phyloP scores from a whole-genome alignment of 2,113 vertebrate genomes.

The Rhinogobius similis region DNA sequence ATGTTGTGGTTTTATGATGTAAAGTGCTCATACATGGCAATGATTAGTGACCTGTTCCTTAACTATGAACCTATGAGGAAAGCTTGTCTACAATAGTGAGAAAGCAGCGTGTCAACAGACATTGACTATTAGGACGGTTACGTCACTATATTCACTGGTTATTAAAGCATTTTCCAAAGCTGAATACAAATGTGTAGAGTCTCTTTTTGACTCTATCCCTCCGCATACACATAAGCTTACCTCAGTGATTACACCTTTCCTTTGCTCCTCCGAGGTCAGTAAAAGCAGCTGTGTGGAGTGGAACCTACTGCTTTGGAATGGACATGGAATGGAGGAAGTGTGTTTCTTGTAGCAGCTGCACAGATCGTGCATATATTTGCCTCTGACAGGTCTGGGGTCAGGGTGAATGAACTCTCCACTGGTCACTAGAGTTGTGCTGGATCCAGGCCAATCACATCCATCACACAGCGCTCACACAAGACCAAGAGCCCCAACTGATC shows the following conservation, averaged over 20 bases:
- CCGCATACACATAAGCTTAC: neutral
- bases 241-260: neutral
- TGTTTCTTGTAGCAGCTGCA: neutral
- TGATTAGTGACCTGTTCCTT: too few relatives aligned
- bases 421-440: conserved; percentile 29
- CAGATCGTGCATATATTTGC: neutral
- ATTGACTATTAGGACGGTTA: too few relatives aligned
- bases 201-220: too few relatives aligned
- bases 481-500: neutral
- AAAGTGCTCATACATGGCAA: too few relatives aligned
- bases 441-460: conserved; percentile 23
- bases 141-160: neutral
- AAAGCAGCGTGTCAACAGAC: too few relatives aligned
- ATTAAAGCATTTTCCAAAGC: neutral
- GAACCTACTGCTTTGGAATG: neutral
- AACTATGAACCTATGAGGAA: too few relatives aligned
- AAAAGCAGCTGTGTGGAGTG: neutral
- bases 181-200: neutral
- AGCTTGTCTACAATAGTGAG: too few relatives aligned
- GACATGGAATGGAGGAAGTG: neutral
- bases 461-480: neutral
- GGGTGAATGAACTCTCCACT: conserved; percentile 1
- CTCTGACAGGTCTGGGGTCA: neutral
- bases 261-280: neutral
- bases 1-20: too few relatives aligned